A percentile compares a stretch with the other conserved stretches of the same genome.
phyloP scores from a whole-genome alignment of 2,888 invertebrate genomes.

The Heliconius sara region DNA sequence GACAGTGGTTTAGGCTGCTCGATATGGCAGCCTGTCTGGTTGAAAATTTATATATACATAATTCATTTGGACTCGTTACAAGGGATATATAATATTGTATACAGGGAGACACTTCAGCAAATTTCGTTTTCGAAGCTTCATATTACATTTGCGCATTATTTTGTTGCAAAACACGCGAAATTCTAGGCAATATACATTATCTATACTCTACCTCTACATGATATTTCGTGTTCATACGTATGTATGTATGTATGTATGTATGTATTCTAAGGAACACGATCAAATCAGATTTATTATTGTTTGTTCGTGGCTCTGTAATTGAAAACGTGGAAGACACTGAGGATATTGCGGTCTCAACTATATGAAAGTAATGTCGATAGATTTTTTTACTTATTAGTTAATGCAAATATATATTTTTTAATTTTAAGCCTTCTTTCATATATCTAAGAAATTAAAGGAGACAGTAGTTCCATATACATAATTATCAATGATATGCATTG shows the following conservation, averaged over 20 bases:
- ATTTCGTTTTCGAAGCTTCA: constrained; percentile 21
- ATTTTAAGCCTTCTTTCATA: neutral
- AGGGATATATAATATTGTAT: neutral
- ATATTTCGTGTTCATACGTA: neutral
- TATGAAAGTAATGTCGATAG: constrained; percentile 17
- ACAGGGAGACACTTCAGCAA: constrained; percentile 25
- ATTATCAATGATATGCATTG: too few species aligned
- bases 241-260: neutral
- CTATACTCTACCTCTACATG: constrained; percentile 7
- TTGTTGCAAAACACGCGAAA: constrained; percentile 17
- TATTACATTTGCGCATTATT: constrained; percentile 29
- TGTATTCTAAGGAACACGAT: constrained; percentile 32
- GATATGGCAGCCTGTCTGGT: constrained; percentile 23
- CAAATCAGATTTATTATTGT: constrained; percentile 36
- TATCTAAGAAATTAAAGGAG: neutral
- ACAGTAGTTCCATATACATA: neutral
- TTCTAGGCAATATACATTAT: constrained; percentile 18
- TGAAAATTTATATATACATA: constrained; percentile 13
- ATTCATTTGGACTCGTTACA: constrained; percentile 4
- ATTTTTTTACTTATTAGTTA: constrained; percentile 9
- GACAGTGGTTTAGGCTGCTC: constrained; percentile 30
- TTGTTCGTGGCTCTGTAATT: constrained; percentile 38
- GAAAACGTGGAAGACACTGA: constrained; percentile 43
- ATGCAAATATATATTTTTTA: neutral
- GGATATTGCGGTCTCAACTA: constrained; percentile 36